These are phyloP conservation scores for Saccopteryx bilineata DNA, from an alignment of 2,113 vertebrate genomes.

Conservation along the genomic window DNA sequence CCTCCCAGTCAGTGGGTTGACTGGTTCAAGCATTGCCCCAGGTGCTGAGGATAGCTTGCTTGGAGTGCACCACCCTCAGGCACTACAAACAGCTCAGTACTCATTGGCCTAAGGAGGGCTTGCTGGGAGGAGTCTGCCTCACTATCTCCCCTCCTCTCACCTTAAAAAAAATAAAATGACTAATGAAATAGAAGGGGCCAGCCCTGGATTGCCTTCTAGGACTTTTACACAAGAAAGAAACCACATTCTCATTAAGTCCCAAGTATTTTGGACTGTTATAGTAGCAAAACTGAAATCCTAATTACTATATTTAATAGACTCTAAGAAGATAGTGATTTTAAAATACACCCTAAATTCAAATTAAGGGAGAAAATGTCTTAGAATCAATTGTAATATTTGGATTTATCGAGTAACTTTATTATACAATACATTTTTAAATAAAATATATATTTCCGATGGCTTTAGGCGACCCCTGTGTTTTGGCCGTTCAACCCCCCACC, in stretches of 20 bases:
- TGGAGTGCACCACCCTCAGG: too few relatives aligned
- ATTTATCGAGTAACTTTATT: background rate
- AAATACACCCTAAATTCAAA: constrained; percentile 43
- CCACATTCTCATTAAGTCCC: background rate
- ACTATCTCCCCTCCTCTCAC: background rate
- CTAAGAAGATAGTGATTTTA: background rate
- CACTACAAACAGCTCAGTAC: too few relatives aligned
- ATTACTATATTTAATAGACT: background rate
- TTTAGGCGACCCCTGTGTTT: too few relatives aligned
- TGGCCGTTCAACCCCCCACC: too few relatives aligned
- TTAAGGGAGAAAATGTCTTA: background rate
- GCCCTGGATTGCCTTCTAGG: background rate
- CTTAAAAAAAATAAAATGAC: background rate
- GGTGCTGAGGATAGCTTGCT: too few relatives aligned
- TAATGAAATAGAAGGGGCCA: background rate
- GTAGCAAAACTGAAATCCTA: background rate
- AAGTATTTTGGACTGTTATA: background rate
- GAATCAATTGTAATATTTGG: background rate
- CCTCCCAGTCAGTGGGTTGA: too few relatives aligned
- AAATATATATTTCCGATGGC: too few relatives aligned
- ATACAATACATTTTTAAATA: too few relatives aligned
- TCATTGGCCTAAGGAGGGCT: too few relatives aligned
- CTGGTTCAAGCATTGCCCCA: too few relatives aligned
- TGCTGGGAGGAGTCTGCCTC: too few relatives aligned
- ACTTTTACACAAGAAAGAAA: background rate